phyloP scores from a whole-genome alignment of 2,113 vertebrate species.

The Sarotherodon lohbergeri region DNA sequence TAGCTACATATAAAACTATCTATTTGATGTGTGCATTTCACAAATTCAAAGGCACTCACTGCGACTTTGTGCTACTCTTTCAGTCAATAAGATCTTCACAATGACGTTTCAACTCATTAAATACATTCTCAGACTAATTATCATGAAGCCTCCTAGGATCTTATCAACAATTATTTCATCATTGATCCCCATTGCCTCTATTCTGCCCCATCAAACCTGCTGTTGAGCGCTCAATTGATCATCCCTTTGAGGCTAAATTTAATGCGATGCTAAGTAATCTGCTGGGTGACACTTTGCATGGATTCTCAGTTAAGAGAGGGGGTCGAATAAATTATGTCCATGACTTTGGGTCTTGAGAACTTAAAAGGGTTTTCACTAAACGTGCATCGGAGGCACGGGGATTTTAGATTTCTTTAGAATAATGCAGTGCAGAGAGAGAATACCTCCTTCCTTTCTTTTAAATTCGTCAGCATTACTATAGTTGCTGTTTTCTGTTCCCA shows the following conservation, averaged over 20 bases:
- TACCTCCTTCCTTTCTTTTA: constrained; percentile 94
- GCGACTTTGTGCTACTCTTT: constrained; percentile 39
- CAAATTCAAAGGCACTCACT: constrained; percentile 30
- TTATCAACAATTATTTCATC: constrained; percentile 74
- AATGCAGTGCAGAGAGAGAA: not conserved
- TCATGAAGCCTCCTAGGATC: constrained; percentile 66
- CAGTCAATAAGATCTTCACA: constrained; percentile 59
- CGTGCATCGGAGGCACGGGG: not conserved
- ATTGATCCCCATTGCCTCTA: constrained; percentile 64
- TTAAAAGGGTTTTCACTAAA: constrained; percentile 8
- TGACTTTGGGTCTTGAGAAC: constrained; percentile 52
- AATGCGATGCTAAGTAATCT: constrained; percentile 59
- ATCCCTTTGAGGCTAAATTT: constrained; percentile 58
- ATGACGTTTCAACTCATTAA: constrained; percentile 65
- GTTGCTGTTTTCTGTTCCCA: constrained; percentile 93
- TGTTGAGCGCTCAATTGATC: constrained; percentile 66
- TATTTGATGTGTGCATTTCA: not conserved
- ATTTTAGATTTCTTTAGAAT: not conserved
- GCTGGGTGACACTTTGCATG: constrained; percentile 48
- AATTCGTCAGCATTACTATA: constrained; percentile 94
- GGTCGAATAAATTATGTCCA: constrained; percentile 59
- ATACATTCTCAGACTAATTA: constrained; percentile 72
- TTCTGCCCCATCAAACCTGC: constrained; percentile 66
- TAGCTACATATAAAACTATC: not conserved
- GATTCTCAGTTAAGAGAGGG: constrained; percentile 35